Evolutionary conservation across 2,113 vertebrate species (phyloP).

Genomic region (Columbina picui): DNA sequence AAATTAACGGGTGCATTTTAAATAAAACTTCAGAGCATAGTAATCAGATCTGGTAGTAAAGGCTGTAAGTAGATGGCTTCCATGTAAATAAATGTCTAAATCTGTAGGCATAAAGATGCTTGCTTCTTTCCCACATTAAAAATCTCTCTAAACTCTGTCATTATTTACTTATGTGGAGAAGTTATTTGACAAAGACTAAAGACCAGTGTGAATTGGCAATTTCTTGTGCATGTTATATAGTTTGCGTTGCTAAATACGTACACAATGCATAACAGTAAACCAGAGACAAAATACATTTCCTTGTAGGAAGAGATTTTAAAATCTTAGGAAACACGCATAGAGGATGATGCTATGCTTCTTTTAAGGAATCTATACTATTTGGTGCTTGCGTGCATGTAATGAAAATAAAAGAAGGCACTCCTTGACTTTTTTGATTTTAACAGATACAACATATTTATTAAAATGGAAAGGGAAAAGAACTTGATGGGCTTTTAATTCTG

Average conservation of each 20-base stretch:
- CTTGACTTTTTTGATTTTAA: not conserved
- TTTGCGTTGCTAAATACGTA: not conserved
- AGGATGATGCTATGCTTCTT: not conserved
- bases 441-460: not conserved
- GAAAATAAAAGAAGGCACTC: not conserved
- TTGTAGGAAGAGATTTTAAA: not conserved
- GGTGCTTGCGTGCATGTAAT: not conserved
- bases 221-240: not conserved
- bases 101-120: not conserved
- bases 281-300: not conserved
- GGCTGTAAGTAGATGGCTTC: rapidly evolving
- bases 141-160: not conserved
- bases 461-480: not conserved
- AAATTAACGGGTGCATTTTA: not conserved
- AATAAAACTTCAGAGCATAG: not conserved
- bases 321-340: not conserved
- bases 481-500: not conserved
- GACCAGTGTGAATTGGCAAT: not conserved
- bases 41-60: not conserved
- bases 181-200: not conserved
- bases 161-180: not conserved
- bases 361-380: not conserved
- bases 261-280: not conserved
- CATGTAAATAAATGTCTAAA: not conserved
- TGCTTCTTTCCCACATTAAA: not conserved